Evolutionary conservation across 2,888 invertebrate genomes (phyloP).

Genomic region (Netelia inedita): DNA sequence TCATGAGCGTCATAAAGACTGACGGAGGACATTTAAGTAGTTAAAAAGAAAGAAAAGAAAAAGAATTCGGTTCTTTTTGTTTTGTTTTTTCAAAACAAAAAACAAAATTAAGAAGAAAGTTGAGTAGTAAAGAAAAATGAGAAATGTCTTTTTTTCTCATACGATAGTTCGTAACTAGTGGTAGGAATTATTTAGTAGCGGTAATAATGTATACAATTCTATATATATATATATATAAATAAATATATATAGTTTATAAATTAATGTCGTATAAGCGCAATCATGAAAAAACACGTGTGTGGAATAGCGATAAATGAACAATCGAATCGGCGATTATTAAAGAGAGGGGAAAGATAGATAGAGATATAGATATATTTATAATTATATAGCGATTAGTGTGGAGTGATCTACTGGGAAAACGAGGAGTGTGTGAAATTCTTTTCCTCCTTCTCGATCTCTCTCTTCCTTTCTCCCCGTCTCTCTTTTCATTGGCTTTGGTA

Average conservation of each 20-base stretch:
- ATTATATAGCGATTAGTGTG: slow-evolving; percentile 54
- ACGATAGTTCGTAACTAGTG: slow-evolving; percentile 14
- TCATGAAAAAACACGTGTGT: slow-evolving; percentile 71
- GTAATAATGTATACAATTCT: slow-evolving; percentile 26
- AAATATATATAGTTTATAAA: slow-evolving; percentile 61
- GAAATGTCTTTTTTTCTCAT: background rate
- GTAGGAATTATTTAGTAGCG: slow-evolving; percentile 17
- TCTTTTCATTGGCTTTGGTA: slow-evolving; percentile 57
- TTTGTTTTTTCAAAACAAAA: background rate
- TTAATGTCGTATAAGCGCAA: slow-evolving; percentile 67
- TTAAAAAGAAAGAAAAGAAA: slow-evolving; percentile 8
- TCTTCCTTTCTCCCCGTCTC: slow-evolving; percentile 25
- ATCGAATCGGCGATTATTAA: slow-evolving; percentile 70
- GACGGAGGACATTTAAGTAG: slow-evolving; percentile 58
- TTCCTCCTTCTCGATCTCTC: slow-evolving; percentile 31
- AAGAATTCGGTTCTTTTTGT: background rate
- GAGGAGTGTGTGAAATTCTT: slow-evolving; percentile 39
- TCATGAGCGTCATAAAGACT: slow-evolving; percentile 64
- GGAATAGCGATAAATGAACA: slow-evolving; percentile 77
- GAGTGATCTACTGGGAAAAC: slow-evolving; percentile 61
- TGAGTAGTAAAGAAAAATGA: background rate
- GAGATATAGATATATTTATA: slow-evolving; percentile 48
- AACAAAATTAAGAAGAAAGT: slow-evolving; percentile 19
- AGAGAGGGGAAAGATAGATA: slow-evolving; percentile 64
- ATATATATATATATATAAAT: slow-evolving; percentile 27